These are phyloP conservation scores for Takifugu bimaculatus DNA, from an alignment of 2,113 vertebrate genomes.

Conservation along the genomic window DNA sequence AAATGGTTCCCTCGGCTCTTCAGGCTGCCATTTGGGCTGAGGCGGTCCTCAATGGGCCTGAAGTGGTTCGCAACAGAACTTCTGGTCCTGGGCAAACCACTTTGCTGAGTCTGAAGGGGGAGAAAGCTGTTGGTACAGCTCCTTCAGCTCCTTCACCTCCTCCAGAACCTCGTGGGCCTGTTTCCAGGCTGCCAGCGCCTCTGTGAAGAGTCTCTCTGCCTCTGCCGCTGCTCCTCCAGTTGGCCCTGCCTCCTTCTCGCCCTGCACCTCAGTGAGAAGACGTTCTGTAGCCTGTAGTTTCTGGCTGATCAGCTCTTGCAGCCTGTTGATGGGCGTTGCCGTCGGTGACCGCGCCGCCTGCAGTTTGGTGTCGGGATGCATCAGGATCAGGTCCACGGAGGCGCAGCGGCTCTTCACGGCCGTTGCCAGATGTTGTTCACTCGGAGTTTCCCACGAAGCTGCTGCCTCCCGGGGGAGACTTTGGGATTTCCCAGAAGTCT, in stretches of 20 bases:
- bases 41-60: too few species aligned
- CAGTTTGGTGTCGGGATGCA: constrained; percentile 65
- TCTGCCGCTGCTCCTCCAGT: constrained; percentile 73
- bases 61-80: too few species aligned
- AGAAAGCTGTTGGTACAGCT: constrained; percentile 77
- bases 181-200: constrained; percentile 82
- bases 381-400: constrained; percentile 89
- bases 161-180: constrained; percentile 86
- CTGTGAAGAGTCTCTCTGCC: constrained; percentile 82
- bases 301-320: constrained; percentile 86
- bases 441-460: constrained; percentile 70
- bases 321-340: constrained; percentile 61
- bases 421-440: constrained; percentile 69
- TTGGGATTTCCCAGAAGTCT: constrained; percentile 58
- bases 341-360: neutral
- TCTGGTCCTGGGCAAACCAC: too few species aligned
- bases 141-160: constrained; percentile 85
- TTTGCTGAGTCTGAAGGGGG: neutral
- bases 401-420: constrained; percentile 83
- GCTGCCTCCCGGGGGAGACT: constrained; percentile 69
- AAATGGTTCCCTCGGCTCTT: too few species aligned
- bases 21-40: too few species aligned
- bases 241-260: constrained; percentile 65
- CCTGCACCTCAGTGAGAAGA: constrained; percentile 80
- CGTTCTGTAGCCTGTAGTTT: constrained; percentile 90